phyloP scores from a whole-genome alignment of 2,113 vertebrate species.

The Dipodomys spectabilis region DNA sequence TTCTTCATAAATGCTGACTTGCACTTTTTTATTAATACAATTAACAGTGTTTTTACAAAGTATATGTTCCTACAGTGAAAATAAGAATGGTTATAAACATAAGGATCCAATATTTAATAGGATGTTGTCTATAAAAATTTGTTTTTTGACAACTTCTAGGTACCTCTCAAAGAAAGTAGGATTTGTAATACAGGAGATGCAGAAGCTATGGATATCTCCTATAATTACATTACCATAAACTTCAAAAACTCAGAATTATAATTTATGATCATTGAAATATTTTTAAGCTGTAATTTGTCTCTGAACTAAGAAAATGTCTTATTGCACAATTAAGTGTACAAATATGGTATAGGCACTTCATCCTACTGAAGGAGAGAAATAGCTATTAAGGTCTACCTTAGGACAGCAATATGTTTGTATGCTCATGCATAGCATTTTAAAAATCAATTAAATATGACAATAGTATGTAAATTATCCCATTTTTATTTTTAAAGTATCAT shows the following conservation, averaged over 20 bases:
- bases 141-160: slow-evolving; percentile 1
- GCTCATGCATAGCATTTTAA: background rate
- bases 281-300: slow-evolving; percentile 53
- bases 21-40: background rate
- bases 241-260: slow-evolving; percentile 51
- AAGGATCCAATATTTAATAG: slow-evolving; percentile 28
- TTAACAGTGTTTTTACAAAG: background rate
- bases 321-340: slow-evolving; percentile 51
- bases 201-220: background rate
- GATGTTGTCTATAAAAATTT: background rate
- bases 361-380: slow-evolving; percentile 40
- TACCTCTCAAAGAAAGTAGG: background rate
- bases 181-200: background rate
- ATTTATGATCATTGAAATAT: slow-evolving; percentile 57
- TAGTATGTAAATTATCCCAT: background rate
- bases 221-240: slow-evolving; percentile 3
- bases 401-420: background rate
- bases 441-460: slow-evolving; percentile 6
- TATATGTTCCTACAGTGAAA: slow-evolving; percentile 11
- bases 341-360: slow-evolving; percentile 30
- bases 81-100: background rate
- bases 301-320: slow-evolving; percentile 59
- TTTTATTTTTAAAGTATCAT: background rate
- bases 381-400: slow-evolving; percentile 1
- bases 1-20: background rate